Evolutionary conservation across 2,797 vertebrate genomes (phyloP).

Genomic region (Enteromius fasciolatus): DNA sequence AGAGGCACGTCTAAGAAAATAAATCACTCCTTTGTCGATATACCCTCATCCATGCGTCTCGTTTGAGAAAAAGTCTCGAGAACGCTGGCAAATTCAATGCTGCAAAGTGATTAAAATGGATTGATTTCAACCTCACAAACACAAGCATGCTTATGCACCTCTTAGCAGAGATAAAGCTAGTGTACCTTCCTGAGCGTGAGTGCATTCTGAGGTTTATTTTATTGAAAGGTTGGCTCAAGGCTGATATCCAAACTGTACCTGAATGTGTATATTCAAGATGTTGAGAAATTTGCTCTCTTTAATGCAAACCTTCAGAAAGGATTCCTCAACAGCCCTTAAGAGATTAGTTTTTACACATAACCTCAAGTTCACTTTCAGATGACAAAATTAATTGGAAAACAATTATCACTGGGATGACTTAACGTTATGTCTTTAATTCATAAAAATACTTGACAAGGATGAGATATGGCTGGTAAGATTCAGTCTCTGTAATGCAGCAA

Average conservation of each 20-base stretch:
- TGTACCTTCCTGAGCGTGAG: not conserved
- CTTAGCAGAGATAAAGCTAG: conserved; percentile 2
- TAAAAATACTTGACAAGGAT: not conserved
- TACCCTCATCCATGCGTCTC: conserved; percentile 30
- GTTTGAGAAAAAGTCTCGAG: conserved; percentile 39
- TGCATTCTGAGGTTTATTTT: conserved; percentile 25
- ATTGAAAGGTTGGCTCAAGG: conserved; percentile 2
- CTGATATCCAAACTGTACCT: not conserved
- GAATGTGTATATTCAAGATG: conserved; percentile 1
- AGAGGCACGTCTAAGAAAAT: conserved; percentile 27
- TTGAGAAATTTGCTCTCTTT: not conserved
- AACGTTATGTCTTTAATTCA: not conserved
- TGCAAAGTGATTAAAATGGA: conserved; percentile 32
- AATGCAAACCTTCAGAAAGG: not conserved
- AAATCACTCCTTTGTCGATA: conserved; percentile 37
- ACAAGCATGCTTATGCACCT: not conserved
- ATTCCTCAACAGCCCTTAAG: not conserved
- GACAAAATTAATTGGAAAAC: not conserved
- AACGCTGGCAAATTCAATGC: conserved; percentile 26
- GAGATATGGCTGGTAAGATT: not conserved
- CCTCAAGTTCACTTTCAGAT: not conserved
- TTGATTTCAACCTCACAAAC: conserved; percentile 30
- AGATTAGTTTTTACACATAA: not conserved
- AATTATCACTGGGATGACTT: not conserved
- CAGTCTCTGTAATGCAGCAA: not conserved